These are phyloP conservation scores for Tursiops truncatus DNA, from an alignment of 2,113 vertebrate species.

Conservation along the genomic window DNA sequence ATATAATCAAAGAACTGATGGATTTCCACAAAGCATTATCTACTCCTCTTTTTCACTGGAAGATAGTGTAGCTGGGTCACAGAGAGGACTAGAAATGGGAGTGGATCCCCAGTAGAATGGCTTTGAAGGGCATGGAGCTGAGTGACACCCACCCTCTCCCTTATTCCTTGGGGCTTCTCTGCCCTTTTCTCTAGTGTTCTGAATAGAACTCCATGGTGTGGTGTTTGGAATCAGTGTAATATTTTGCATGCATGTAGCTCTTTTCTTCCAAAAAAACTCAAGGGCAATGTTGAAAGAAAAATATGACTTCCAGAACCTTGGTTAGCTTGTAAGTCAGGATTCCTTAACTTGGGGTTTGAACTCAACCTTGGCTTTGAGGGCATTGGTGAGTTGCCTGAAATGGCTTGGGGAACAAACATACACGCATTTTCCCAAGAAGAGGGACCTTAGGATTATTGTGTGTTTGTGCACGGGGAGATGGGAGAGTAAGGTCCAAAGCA, in stretches of 20 bases:
- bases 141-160: not conserved
- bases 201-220: constrained; percentile 35
- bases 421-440: not conserved
- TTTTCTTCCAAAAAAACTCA: constrained; percentile 31
- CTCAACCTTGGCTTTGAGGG: not conserved
- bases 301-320: not conserved
- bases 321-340: constrained; percentile 33
- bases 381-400: not conserved
- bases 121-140: not conserved
- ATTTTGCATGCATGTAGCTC: constrained; percentile 48
- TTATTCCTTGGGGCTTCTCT: not conserved
- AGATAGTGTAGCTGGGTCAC: not conserved
- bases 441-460: not conserved
- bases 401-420: not conserved
- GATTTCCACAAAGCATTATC: constrained; percentile 31
- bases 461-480: too few relatives aligned
- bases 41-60: not conserved
- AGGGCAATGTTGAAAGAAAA: constrained; percentile 38
- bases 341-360: not conserved
- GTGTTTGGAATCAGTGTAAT: constrained; percentile 8
- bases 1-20: not conserved
- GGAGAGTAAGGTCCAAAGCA: not conserved
- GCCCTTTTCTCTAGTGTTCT: constrained; percentile 19
- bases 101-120: not conserved
- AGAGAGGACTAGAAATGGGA: not conserved